Conservation (phyloP, 2,888 invertebrate genomes). For the Alcis repandata region DNA sequence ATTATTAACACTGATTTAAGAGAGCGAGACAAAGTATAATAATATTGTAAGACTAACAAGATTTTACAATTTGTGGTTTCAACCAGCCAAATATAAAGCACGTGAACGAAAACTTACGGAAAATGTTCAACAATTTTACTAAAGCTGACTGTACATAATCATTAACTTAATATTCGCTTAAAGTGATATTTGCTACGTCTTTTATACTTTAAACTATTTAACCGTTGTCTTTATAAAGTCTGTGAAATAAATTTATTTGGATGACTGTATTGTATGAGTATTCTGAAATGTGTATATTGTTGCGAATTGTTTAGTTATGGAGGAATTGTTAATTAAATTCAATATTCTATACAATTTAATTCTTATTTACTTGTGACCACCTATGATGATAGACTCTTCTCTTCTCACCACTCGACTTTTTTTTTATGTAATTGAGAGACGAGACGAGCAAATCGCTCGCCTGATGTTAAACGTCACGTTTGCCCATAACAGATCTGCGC, state of each 20-base stretch:
- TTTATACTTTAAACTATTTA: slow-evolving; percentile 41
- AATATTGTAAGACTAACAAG: too few species aligned
- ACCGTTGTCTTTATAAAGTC: slow-evolving; percentile 16
- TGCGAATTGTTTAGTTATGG: slow-evolving; percentile 60
- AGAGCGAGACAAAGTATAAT: too few species aligned
- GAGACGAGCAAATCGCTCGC: too few species aligned
- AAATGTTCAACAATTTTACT: slow-evolving; percentile 19
- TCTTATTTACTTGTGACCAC: slow-evolving; percentile 31
- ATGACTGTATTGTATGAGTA: slow-evolving; percentile 43
- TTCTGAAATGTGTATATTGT: slow-evolving; percentile 62
- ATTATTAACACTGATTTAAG: too few species aligned
- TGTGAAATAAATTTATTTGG: slow-evolving; percentile 32
- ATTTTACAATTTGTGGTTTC: too few species aligned
- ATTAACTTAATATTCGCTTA: slow-evolving; percentile 45
- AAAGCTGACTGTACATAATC: slow-evolving; percentile 26
- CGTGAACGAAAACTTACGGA: neutral
- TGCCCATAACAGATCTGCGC: too few species aligned
- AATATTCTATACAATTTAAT: slow-evolving; percentile 67
- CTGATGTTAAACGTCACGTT: too few species aligned
- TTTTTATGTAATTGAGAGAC: too few species aligned
- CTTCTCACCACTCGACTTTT: too few species aligned
- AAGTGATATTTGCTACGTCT: slow-evolving; percentile 44
- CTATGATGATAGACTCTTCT: too few species aligned
- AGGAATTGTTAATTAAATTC: slow-evolving; percentile 82
- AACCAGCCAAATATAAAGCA: too few species aligned